These are phyloP conservation scores for Drosophila lini DNA, from an alignment of 1,140 invertebrate species.

Conservation along the genomic window DNA sequence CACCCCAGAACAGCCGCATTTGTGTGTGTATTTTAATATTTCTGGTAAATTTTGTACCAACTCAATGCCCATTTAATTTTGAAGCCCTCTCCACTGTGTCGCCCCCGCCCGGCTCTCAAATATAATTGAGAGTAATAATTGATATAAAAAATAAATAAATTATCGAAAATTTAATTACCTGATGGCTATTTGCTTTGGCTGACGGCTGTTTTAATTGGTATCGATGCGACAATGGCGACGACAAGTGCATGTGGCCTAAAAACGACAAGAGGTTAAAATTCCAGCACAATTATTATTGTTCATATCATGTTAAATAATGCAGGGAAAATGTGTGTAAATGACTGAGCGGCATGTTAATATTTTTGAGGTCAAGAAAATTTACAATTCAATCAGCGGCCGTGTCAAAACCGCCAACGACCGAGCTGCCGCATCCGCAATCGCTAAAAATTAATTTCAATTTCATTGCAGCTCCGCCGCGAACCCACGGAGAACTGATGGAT, in stretches of 20 bases:
- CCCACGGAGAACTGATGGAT: background rate
- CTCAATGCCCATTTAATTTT: slow-evolving; percentile 27
- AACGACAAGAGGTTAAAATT: slow-evolving; percentile 38
- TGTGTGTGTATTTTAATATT: slow-evolving; percentile 1
- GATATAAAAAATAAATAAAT: slow-evolving; percentile 50
- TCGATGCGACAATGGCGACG: slow-evolving; percentile 34
- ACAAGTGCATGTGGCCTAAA: slow-evolving; percentile 39
- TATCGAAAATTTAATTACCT: slow-evolving; percentile 70
- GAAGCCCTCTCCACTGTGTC: slow-evolving; percentile 20
- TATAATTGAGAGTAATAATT: slow-evolving; percentile 33
- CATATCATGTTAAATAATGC: slow-evolving; percentile 30
- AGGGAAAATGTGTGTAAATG: slow-evolving; percentile 6
- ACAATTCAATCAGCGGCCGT: slow-evolving; percentile 69
- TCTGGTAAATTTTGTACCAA: slow-evolving; percentile 23
- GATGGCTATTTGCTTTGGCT: slow-evolving; percentile 38
- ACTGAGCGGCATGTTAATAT: slow-evolving; percentile 3
- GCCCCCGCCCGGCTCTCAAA: background rate
- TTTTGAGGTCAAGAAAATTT: slow-evolving; percentile 47
- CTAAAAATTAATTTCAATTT: slow-evolving; percentile 84
- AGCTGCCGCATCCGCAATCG: slow-evolving; percentile 78
- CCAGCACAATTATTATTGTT: slow-evolving; percentile 17
- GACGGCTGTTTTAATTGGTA: slow-evolving; percentile 37
- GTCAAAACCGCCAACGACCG: slow-evolving; percentile 50
- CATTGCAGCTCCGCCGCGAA: slow-evolving; percentile 48
- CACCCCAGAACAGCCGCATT: background rate